Percentiles rank a stretch among this genome's conserved stretches.
Evolutionary conservation across 2,888 invertebrate species (phyloP).

Genomic region (Epinotia brunnichana): DNA sequence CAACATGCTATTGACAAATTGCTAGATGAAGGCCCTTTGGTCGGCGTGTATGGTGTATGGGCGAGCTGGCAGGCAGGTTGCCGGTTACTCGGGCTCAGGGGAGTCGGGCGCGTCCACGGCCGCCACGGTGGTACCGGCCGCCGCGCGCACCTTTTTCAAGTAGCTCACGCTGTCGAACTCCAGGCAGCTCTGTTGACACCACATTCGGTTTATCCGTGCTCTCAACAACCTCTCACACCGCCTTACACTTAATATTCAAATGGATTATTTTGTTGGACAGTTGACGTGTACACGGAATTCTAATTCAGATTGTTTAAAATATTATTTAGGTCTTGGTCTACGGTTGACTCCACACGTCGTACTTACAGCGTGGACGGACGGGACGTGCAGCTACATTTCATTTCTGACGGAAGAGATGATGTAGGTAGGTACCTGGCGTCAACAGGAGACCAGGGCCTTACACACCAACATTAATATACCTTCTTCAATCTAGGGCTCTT

Average conservation of each 20-base stretch:
- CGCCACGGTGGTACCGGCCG: conserved; percentile 70
- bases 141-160: conserved; percentile 75
- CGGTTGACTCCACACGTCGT: too few species aligned
- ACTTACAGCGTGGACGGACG: too few species aligned
- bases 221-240: neutral
- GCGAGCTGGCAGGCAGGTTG: conserved; percentile 48
- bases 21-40: too few species aligned
- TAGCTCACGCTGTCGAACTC: conserved; percentile 82
- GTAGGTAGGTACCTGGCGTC: too few species aligned
- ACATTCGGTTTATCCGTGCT: conserved; percentile 48
- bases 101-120: conserved; percentile 78
- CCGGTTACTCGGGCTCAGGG: conserved; percentile 77
- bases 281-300: neutral
- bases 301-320: too few species aligned
- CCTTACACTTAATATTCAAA: neutral
- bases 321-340: too few species aligned
- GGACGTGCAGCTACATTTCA: too few species aligned
- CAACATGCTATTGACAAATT: too few species aligned
- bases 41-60: conserved; percentile 21
- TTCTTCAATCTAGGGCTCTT: too few species aligned
- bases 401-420: too few species aligned
- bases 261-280: neutral
- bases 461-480: too few species aligned
- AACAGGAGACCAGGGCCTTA: too few species aligned
- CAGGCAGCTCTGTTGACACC: conserved; percentile 77